phyloP scores from a whole-genome alignment of 1,140 invertebrate genomes.

The Drosophila pseudoananassae region DNA sequence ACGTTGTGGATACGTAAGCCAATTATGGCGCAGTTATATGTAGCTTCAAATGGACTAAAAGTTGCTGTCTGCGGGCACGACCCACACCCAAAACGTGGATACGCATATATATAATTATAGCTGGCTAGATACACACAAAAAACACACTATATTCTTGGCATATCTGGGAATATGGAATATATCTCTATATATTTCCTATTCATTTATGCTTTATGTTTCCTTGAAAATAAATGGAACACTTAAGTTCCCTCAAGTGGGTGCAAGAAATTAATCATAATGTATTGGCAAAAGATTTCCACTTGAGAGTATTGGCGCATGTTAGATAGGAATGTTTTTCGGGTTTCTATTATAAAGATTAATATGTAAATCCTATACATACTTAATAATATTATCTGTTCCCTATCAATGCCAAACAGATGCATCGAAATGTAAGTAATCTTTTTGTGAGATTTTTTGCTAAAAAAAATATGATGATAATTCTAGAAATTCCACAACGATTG shows the following conservation, averaged over 20 bases:
- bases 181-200: not conserved
- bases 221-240: conserved; percentile 38
- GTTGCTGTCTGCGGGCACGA: conserved; percentile 54
- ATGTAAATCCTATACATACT: conserved; percentile 14
- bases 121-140: conserved; percentile 35
- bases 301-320: conserved; percentile 9
- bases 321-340: conserved; percentile 15
- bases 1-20: conserved; percentile 59
- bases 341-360: conserved; percentile 10
- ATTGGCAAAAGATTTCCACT: conserved; percentile 31
- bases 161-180: conserved; percentile 10
- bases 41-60: conserved; percentile 53
- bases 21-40: conserved; percentile 74
- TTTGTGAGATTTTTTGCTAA: conserved; percentile 27
- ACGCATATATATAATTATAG: conserved; percentile 46
- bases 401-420: conserved; percentile 77
- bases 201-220: conserved; percentile 28
- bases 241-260: conserved; percentile 36
- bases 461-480: conserved; percentile 32
- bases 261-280: conserved; percentile 10
- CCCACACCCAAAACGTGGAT: conserved; percentile 73
- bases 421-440: conserved; percentile 75
- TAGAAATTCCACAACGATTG: conserved; percentile 31
- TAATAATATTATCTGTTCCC: conserved; percentile 64
- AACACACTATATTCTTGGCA: conserved; percentile 1